Base-by-base conservation (phyloP, 1,140 invertebrate species). In the Brachionus sp. region DNA sequence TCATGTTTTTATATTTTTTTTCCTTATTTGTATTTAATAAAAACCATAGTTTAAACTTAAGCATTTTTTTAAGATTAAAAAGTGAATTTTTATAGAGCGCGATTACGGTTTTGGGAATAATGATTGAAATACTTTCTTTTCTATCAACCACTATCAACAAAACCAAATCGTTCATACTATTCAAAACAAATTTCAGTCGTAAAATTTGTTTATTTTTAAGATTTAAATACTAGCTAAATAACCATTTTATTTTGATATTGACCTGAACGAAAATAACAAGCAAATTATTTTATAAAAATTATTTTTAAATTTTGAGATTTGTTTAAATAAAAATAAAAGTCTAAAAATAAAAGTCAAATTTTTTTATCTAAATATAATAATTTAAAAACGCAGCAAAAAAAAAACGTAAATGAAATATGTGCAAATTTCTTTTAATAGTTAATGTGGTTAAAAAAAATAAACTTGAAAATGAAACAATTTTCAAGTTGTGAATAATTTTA, bases 71-170 rank as follows among this genome's bases (percentile, higher is more conserved):
- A 39, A 5, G 2, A 37, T 70, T 37, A 16, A 70, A 13, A 70
- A n/a, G n/a, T n/a, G n/a, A 16, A 50, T 50, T 50, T 1, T 16
- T 12, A 29, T 29, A 19, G 19, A 19, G 29, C 29, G 25, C 70
- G 42, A 46, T 23, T 75, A 50, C 44, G 39, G 70, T 75, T 75
- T 75, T 75, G 70, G 10, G 25, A 75, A 75, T 75, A 75, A 23
- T 29, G 39, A 25, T 46, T 75, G 70, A 75, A 75, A 9, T 25
- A n/a, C 0, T 46, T 29, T 25, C 29, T 46, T 33, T 19, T 29
- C 70, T 16, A 75, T 75, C 70, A 75, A 75, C 42, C 25, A 50
- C 23, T 75, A 75, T 75, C 44, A 10, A 75, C 70, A 75, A 75
- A 75, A 75, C 70, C 70, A 75, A 75, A 75, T 75, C 70, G 70